Percentiles rank a stretch among this genome's conserved stretches.
phyloP scores from a whole-genome alignment of 2,888 invertebrate species.

The Eupithecia pulchellata region DNA sequence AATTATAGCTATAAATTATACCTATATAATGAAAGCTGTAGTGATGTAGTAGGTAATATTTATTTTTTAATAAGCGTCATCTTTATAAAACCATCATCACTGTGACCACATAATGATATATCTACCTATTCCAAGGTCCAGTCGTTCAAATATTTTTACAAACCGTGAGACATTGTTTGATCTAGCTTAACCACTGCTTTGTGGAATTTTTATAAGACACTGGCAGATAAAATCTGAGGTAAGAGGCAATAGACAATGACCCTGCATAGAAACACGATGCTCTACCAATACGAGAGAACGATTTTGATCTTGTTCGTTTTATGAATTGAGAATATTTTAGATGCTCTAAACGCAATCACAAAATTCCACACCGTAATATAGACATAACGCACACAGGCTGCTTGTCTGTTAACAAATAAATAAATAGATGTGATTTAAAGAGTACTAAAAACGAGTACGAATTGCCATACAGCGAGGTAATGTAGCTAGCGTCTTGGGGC shows the following conservation, averaged over 20 bases:
- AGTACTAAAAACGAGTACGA: background rate
- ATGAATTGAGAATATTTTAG: background rate
- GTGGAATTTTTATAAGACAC: background rate
- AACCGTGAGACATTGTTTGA: background rate
- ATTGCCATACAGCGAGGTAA: too few species aligned
- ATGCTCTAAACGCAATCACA: too few species aligned
- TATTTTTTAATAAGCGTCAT: background rate
- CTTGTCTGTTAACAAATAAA: too few species aligned
- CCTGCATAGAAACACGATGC: background rate
- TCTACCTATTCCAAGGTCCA: constrained; percentile 1
- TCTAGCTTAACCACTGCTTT: background rate
- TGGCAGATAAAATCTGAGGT: background rate
- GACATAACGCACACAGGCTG: too few species aligned
- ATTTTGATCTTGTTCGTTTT: background rate
- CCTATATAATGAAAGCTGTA: too few species aligned
- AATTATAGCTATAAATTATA: background rate
- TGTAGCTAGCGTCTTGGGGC: too few species aligned
- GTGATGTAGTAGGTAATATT: background rate
- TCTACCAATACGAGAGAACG: background rate
- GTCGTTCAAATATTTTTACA: background rate
- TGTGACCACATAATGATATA: background rate
- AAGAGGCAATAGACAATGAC: background rate
- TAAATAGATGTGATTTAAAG: background rate
- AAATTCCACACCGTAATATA: too few species aligned
- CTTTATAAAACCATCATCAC: background rate